Conservation (phyloP, 2,888 invertebrate genomes). For the Fragum whitleyi region DNA sequence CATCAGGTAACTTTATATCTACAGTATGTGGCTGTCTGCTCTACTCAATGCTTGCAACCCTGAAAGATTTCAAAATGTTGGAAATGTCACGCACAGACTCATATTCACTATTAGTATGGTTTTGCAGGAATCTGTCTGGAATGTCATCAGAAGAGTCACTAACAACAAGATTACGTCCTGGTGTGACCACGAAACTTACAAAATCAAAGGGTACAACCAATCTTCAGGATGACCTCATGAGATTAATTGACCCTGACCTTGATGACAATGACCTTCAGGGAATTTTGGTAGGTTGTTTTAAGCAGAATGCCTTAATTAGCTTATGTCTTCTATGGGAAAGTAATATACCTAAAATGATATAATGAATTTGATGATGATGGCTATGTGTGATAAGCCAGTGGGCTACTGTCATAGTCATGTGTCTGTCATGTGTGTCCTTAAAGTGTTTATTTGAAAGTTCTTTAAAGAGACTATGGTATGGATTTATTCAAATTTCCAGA, state of each 20-base stretch:
- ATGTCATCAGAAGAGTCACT: conserved; percentile 82
- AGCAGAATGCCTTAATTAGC: neutral
- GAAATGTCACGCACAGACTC: too few relatives aligned
- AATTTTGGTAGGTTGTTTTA: conserved; percentile 59
- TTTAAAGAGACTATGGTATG: too few relatives aligned
- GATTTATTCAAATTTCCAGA: too few relatives aligned
- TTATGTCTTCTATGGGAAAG: neutral
- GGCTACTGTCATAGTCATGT: too few relatives aligned
- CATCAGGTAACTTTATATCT: too few relatives aligned
- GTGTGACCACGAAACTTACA: conserved; percentile 68
- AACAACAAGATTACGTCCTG: conserved; percentile 77
- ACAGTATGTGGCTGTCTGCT: too few relatives aligned
- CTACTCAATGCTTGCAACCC: too few relatives aligned
- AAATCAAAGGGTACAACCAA: conserved; percentile 85
- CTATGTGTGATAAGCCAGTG: too few relatives aligned
- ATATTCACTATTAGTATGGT: neutral
- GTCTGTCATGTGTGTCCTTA: too few relatives aligned
- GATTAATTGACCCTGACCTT: conserved; percentile 90
- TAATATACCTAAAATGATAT: neutral
- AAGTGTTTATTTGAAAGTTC: too few relatives aligned
- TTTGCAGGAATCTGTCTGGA: conserved; percentile 76
- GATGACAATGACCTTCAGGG: conserved; percentile 76
- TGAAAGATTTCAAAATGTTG: too few relatives aligned
- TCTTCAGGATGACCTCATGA: conserved; percentile 93
- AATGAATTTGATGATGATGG: too few relatives aligned